Evolutionary conservation across 2,797 vertebrate species (phyloP).

Genomic region (Acridotheres tristis): DNA sequence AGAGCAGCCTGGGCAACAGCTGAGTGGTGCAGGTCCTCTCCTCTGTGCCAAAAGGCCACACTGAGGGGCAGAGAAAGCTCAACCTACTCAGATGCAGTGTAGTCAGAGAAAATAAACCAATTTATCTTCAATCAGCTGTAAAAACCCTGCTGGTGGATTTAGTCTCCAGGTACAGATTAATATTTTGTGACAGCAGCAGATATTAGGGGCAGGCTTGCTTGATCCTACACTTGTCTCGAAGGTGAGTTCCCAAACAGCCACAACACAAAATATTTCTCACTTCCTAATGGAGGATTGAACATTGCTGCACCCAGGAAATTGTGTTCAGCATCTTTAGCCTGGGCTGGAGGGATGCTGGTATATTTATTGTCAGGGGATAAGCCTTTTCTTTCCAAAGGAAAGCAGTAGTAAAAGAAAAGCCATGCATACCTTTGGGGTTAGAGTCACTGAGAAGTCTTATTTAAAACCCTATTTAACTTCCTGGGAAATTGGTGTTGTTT

Average conservation of each 20-base stretch:
- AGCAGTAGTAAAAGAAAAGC: not conserved
- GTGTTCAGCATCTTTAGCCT: not conserved
- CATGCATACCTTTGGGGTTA: not conserved
- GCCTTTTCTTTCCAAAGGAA: not conserved
- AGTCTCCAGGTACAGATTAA: not conserved
- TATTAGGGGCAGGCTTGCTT: not conserved
- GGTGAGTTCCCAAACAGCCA: not conserved
- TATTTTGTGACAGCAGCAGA: not conserved
- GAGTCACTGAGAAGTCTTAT: not conserved
- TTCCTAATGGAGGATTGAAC: not conserved
- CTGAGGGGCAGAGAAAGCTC: not conserved
- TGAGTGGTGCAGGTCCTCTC: not conserved
- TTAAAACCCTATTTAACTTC: not conserved
- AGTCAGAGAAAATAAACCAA: not conserved
- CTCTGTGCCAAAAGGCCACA: fast-evolving
- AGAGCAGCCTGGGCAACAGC: not conserved
- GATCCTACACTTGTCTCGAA: not conserved
- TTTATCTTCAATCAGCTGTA: not conserved
- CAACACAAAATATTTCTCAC: not conserved
- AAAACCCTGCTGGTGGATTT: not conserved
- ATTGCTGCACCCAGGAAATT: not conserved
- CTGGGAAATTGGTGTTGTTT: not conserved
- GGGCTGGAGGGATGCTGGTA: not conserved
- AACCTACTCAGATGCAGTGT: not conserved
- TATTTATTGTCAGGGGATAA: not conserved